Conservation (phyloP, 1,140 invertebrate genomes). For the Hypothenemus hampei region DNA sequence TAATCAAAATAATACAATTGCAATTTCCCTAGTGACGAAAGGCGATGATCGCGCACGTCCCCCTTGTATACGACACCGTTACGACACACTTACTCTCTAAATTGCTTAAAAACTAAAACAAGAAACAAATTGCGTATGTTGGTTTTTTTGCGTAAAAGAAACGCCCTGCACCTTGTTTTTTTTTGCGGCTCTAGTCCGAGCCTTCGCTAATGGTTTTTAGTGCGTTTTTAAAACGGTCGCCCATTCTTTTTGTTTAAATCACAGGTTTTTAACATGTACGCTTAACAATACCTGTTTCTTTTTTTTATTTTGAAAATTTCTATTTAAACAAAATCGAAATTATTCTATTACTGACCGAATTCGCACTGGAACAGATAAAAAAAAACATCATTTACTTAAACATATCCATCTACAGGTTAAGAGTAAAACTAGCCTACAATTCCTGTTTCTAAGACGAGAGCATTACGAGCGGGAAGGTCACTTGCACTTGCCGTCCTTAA, state of each 20-base stretch:
- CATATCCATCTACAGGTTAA: constrained; percentile 12
- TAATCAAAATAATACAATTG: no score
- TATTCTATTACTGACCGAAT: constrained; percentile 19
- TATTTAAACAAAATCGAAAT: constrained; percentile 13
- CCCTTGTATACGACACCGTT: constrained; percentile 15
- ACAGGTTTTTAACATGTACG: constrained; percentile 46
- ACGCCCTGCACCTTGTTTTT: constrained; percentile 25
- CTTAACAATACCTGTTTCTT: constrained; percentile 22
- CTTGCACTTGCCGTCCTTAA: background rate
- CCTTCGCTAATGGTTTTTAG: constrained; percentile 5
- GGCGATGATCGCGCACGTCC: constrained; percentile 6
- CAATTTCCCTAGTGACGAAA: constrained; percentile 1
- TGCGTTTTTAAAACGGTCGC: constrained; percentile 6
- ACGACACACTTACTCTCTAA: constrained; percentile 12
- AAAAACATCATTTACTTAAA: constrained; percentile 19
- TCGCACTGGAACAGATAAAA: no score
- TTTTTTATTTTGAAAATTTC: constrained; percentile 4
- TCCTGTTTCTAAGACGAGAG: constrained; percentile 16
- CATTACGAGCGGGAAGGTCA: no score
- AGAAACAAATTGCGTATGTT: no score
- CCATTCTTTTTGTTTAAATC: constrained; percentile 36
- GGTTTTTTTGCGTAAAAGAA: constrained; percentile 22
- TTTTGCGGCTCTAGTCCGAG: no score
- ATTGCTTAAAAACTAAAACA: constrained; percentile 16
- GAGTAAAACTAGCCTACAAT: constrained; percentile 6